Conservation (phyloP, 2,113 vertebrate species). For the Lepisosteus oculatus region DNA sequence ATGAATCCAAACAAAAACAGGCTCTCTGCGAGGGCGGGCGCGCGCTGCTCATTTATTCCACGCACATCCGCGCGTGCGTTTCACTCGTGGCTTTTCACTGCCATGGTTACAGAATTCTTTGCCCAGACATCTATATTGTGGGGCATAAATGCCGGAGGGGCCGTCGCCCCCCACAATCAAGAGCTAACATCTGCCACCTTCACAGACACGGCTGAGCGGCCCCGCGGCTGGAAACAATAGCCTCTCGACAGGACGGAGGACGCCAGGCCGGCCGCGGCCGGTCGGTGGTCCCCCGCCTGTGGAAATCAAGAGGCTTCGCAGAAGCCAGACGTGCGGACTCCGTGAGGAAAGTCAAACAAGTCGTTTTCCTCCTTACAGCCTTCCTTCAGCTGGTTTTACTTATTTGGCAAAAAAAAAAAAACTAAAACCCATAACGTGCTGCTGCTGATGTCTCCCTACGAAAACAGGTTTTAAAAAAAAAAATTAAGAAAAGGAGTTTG, state of each 20-base stretch:
- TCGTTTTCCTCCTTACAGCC: no score
- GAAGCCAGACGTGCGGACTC: no score
- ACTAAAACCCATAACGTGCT: background rate
- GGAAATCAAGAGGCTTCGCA: background rate
- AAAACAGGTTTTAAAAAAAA: no score
- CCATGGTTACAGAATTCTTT: slow-evolving; percentile 59
- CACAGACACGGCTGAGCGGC: slow-evolving; percentile 9
- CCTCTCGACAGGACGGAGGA: slow-evolving; percentile 32
- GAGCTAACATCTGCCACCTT: slow-evolving; percentile 22
- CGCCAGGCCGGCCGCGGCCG: no score
- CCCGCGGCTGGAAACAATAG: slow-evolving; percentile 27
- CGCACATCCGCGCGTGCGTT: slow-evolving; percentile 41
- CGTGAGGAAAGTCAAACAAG: no score
- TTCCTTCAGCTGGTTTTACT: background rate
- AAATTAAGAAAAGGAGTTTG: no score
- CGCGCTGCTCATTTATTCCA: slow-evolving; percentile 44
- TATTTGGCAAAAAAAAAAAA: background rate
- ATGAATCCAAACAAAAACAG: slow-evolving; percentile 41
- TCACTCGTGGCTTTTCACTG: slow-evolving; percentile 53
- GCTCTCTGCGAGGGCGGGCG: slow-evolving; percentile 38
- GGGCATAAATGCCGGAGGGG: slow-evolving; percentile 29
- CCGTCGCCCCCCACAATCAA: slow-evolving; percentile 26
- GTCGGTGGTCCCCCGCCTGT: slow-evolving; percentile 13
- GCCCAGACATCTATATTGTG: slow-evolving; percentile 48
- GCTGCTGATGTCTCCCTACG: background rate